Percentiles rank a stretch among this genome's conserved stretches.
Evolutionary conservation across 2,888 invertebrate genomes (phyloP).

Genomic region (Flexamia atlantica): DNA sequence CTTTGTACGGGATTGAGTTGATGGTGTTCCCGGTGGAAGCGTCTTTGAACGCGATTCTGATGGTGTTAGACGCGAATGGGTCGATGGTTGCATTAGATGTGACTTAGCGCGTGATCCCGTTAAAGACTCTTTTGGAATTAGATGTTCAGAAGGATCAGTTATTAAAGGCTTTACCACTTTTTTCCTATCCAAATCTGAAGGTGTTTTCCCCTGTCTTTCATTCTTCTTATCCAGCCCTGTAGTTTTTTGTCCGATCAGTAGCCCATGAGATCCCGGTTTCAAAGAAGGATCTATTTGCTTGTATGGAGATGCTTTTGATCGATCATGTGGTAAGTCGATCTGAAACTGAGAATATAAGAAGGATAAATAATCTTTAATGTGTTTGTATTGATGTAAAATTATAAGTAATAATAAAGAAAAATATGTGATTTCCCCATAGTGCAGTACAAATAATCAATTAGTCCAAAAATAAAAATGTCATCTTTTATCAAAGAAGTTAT

Average conservation of each 20-base stretch:
- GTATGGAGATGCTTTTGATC: background rate
- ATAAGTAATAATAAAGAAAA: too few species aligned
- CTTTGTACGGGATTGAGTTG: background rate
- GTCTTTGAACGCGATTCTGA: background rate
- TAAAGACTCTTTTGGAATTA: background rate
- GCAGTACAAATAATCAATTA: too few species aligned
- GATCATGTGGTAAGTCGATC: too few species aligned
- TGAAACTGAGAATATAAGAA: too few species aligned
- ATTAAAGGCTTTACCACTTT: background rate
- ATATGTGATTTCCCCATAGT: too few species aligned
- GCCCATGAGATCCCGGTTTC: slow-evolving; percentile 10
- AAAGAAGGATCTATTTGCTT: background rate
- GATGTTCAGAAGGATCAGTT: background rate
- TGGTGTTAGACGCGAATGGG: background rate
- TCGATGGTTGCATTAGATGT: background rate
- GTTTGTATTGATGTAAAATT: too few species aligned
- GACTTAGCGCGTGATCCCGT: background rate
- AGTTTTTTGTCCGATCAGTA: background rate
- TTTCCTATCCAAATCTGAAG: background rate
- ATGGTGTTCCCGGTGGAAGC: background rate
- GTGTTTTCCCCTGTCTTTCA: background rate
- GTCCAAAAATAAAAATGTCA: too few species aligned
- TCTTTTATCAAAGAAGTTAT: too few species aligned
- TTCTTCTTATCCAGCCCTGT: background rate
- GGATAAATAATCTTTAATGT: too few species aligned